Evolutionary conservation across 2,797 vertebrate species (phyloP).

Genomic region (Takifugu ocellatus): DNA sequence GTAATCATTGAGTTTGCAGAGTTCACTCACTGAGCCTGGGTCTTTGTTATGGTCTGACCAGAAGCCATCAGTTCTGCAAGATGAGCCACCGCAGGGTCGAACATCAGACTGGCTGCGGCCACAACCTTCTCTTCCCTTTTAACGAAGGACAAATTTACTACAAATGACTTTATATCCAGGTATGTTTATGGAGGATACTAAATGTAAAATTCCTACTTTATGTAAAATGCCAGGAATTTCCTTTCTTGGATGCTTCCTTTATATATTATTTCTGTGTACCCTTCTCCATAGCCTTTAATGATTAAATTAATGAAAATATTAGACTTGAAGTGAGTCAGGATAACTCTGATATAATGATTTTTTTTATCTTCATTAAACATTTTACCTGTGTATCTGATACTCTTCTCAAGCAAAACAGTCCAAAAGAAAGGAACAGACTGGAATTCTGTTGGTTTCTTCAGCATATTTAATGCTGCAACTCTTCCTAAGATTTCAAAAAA

Average conservation of each 20-base stretch:
- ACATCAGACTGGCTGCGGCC: constrained; percentile 85
- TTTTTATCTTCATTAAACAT: not conserved
- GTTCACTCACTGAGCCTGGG: constrained; percentile 81
- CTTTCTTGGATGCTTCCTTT: constrained; percentile 82
- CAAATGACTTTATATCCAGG: not conserved
- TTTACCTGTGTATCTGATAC: constrained; percentile 82
- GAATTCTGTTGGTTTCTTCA: constrained; percentile 69
- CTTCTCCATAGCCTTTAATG: constrained; percentile 78
- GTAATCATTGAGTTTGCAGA: not conserved
- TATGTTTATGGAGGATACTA: not conserved
- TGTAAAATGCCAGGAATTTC: constrained; percentile 86
- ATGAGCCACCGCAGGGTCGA: constrained; percentile 80
- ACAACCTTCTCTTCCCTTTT: constrained; percentile 78
- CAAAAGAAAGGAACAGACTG: constrained; percentile 87
- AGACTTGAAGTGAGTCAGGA: constrained; percentile 2
- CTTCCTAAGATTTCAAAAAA: constrained; percentile 66
- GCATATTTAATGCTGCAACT: constrained; percentile 84
- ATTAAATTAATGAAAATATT: constrained; percentile 19
- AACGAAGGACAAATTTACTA: constrained; percentile 8
- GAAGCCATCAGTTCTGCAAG: constrained; percentile 79
- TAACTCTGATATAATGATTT: not conserved
- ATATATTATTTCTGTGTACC: constrained; percentile 82
- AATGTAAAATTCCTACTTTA: constrained; percentile 75
- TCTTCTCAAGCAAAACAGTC: constrained; percentile 81
- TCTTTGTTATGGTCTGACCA: constrained; percentile 77